Conservation (phyloP, 2,113 vertebrate genomes). For the Synodontis membranacea region DNA sequence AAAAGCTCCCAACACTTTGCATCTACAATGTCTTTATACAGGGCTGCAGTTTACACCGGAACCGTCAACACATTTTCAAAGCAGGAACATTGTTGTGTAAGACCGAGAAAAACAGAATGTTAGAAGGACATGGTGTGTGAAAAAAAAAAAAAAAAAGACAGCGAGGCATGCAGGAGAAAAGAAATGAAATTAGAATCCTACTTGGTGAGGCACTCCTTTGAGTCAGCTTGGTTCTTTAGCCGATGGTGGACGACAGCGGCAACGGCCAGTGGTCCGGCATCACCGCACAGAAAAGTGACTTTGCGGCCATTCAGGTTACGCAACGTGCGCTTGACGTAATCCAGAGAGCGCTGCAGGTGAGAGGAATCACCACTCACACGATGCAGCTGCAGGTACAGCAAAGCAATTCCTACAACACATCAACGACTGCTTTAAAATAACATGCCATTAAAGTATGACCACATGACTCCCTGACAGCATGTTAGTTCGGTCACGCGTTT, state of each 20-base stretch:
- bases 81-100: neutral
- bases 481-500: neutral
- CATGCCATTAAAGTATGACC: neutral
- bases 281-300: constrained; percentile 93
- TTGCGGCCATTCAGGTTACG: constrained; percentile 88
- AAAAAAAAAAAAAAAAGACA: neutral
- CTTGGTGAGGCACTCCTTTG: constrained; percentile 86
- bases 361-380: constrained; percentile 76
- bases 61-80: neutral
- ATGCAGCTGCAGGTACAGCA: constrained; percentile 90
- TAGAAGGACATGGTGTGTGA: neutral
- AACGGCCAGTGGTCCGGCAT: constrained; percentile 90
- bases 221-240: constrained; percentile 80
- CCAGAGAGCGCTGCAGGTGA: constrained; percentile 86
- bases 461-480: neutral
- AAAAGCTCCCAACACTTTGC: neutral
- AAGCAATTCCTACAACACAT: constrained; percentile 80
- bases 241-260: constrained; percentile 89
- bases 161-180: neutral
- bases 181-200: constrained; percentile 56
- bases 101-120: neutral
- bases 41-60: neutral
- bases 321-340: constrained; percentile 89
- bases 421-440: neutral
- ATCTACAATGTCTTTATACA: neutral